Percentiles rank a stretch among this genome's conserved stretches.
Evolutionary conservation across 2,113 vertebrate genomes (phyloP).

Genomic region (Tragelaphus strepsiceros): DNA sequence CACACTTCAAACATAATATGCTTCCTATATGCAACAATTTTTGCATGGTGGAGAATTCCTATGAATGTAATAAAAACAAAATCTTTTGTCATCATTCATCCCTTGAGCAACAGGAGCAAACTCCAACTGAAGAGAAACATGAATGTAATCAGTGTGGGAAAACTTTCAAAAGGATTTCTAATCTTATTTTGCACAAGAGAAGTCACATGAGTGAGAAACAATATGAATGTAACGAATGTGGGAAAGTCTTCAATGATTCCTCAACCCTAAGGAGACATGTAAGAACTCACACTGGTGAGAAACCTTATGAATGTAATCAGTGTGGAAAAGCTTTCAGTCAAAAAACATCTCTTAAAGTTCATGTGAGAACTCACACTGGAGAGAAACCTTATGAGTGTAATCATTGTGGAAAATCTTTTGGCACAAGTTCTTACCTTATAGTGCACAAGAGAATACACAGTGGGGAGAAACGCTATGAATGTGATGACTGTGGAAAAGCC

Average conservation of each 20-base stretch:
- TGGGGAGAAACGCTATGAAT: conserved; percentile 38
- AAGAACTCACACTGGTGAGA: conserved; percentile 45
- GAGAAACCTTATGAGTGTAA: conserved; percentile 25
- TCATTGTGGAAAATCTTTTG: conserved; percentile 40
- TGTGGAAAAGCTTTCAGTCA: conserved; percentile 47
- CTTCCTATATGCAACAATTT: not conserved
- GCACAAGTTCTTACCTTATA: conserved; percentile 34
- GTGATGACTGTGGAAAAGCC: conserved; percentile 37
- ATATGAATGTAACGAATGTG: conserved; percentile 24
- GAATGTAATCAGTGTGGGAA: not conserved
- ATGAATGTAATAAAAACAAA: not conserved
- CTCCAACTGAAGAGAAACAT: not conserved
- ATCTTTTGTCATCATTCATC: not conserved
- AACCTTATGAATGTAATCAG: not conserved
- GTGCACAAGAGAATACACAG: conserved; percentile 49
- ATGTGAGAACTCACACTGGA: conserved; percentile 39
- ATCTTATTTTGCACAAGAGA: conserved; percentile 1
- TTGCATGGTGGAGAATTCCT: not conserved
- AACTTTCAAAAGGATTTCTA: conserved; percentile 9
- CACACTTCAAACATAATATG: not conserved
- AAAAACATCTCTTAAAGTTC: conserved; percentile 46
- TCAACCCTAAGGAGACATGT: conserved; percentile 27
- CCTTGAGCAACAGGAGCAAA: not conserved
- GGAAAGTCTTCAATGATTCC: conserved; percentile 7
- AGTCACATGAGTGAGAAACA: conserved; percentile 22